Percentiles rank a stretch among this genome's conserved stretches.
Conservation (phyloP, 2,888 invertebrate species). For the Leucania comma region DNA sequence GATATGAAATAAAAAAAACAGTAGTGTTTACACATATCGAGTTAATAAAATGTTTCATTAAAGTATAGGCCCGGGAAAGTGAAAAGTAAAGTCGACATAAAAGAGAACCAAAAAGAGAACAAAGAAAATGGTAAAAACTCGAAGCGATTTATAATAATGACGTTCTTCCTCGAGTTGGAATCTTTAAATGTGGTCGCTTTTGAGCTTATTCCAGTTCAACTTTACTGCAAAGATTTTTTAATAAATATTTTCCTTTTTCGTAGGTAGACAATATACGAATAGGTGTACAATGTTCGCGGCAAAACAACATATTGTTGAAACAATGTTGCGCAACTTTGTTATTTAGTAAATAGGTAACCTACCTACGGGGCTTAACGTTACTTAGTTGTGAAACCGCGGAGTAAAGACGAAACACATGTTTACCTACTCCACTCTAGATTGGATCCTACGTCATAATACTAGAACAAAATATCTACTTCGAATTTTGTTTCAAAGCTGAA, state of each 20-base stretch:
- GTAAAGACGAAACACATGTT: not conserved
- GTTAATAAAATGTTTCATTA: too few species aligned
- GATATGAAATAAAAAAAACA: too few species aligned
- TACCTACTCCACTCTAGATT: not conserved
- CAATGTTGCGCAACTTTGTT: not conserved
- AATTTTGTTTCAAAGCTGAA: not conserved
- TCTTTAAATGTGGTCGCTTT: constrained; percentile 2
- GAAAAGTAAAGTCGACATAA: constrained; percentile 1
- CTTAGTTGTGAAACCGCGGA: not conserved
- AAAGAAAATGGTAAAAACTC: constrained; percentile 8
- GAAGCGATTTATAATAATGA: constrained; percentile 24
- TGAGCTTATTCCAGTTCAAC: constrained; percentile 1
- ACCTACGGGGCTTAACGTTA: not conserved
- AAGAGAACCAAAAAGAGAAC: constrained; percentile 1
- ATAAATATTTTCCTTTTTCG: not conserved
- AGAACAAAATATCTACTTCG: too few species aligned
- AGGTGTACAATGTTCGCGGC: not conserved
- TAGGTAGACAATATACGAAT: not conserved
- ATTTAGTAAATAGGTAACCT: not conserved
- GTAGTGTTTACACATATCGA: too few species aligned
- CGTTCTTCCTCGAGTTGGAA: not conserved
- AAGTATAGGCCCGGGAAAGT: not conserved
- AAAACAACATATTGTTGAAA: not conserved
- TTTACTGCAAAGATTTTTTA: constrained; percentile 1
- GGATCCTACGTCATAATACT: too few species aligned